phyloP scores from a whole-genome alignment of 2,797 vertebrate genomes.

The Picus viridis region DNA sequence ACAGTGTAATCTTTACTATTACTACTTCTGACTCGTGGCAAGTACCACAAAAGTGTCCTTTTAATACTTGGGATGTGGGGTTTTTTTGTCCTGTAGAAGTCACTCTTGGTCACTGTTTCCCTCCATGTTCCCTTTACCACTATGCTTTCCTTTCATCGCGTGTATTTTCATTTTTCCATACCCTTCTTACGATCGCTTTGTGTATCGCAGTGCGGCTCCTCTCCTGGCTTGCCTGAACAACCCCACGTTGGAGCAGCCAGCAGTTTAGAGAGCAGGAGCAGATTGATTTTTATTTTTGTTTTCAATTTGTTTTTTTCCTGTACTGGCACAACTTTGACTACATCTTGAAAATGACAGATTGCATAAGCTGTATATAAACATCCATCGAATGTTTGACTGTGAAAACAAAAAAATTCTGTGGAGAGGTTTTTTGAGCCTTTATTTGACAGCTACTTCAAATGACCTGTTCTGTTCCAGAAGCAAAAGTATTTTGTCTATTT shows the following conservation, averaged over 20 bases:
- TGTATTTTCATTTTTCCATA: neutral
- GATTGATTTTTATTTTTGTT: too few species aligned
- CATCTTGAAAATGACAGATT: neutral
- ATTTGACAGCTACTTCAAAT: neutral
- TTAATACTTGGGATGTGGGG: neutral
- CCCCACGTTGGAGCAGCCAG: neutral
- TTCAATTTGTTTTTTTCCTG: neutral
- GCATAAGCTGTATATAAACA: neutral
- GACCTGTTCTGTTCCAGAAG: slow-evolving; percentile 25
- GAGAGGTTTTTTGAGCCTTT: slow-evolving; percentile 11
- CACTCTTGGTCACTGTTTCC: neutral
- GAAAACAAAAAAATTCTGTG: neutral
- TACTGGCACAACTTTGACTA: neutral
- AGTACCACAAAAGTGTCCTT: slow-evolving; percentile 44
- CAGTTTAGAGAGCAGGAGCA: neutral
- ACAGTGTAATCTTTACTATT: neutral
- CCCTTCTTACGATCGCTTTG: neutral
- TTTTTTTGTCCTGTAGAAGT: neutral
- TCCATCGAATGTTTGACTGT: neutral
- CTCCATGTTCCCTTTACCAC: neutral
- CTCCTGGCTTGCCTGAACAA: neutral
- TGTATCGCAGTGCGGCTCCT: neutral
- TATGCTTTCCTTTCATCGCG: neutral
- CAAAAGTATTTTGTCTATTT: slow-evolving; percentile 49
- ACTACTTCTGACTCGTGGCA: neutral